Conservation (phyloP, 2,888 invertebrate genomes). For the Teinopalpus imperialis region DNA sequence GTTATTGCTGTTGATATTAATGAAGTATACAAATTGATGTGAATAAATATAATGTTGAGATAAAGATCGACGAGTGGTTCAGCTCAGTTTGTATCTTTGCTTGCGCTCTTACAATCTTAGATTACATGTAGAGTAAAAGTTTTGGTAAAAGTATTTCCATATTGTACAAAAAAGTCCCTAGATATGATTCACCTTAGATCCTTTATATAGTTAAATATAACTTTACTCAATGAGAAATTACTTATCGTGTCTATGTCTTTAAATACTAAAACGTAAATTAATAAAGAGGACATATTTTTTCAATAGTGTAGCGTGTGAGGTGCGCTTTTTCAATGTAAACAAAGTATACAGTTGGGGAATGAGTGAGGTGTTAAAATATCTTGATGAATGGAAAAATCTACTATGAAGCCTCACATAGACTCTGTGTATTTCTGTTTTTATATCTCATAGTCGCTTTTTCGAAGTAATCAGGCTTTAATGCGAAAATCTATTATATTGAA, state of each 20-base stretch:
- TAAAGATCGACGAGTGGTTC: too few relatives aligned
- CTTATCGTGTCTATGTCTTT: constrained; percentile 60
- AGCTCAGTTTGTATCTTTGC: background rate
- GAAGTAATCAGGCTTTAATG: constrained; percentile 3
- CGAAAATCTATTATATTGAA: constrained; percentile 16
- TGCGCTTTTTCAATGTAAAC: constrained; percentile 52
- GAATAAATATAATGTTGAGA: background rate
- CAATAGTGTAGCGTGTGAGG: constrained; percentile 53
- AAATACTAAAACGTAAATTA: constrained; percentile 41
- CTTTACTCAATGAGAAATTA: constrained; percentile 28
- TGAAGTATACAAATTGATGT: constrained; percentile 20
- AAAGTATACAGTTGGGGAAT: constrained; percentile 66
- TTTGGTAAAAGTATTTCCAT: constrained; percentile 15
- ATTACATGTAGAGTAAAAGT: background rate
- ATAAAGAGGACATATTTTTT: constrained; percentile 60
- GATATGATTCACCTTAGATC: constrained; percentile 15
- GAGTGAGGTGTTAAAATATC: constrained; percentile 26
- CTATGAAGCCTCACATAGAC: constrained; percentile 2
- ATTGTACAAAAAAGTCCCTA: constrained; percentile 15
- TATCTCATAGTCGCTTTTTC: constrained; percentile 14
- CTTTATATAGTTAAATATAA: constrained; percentile 3
- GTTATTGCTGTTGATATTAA: constrained; percentile 10
- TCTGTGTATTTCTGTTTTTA: background rate
- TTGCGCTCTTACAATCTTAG: constrained; percentile 1
- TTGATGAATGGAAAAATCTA: constrained; percentile 2